Evolutionary conservation across 2,113 vertebrate species (phyloP).

Genomic region (Ornithorhynchus anatinus): DNA sequence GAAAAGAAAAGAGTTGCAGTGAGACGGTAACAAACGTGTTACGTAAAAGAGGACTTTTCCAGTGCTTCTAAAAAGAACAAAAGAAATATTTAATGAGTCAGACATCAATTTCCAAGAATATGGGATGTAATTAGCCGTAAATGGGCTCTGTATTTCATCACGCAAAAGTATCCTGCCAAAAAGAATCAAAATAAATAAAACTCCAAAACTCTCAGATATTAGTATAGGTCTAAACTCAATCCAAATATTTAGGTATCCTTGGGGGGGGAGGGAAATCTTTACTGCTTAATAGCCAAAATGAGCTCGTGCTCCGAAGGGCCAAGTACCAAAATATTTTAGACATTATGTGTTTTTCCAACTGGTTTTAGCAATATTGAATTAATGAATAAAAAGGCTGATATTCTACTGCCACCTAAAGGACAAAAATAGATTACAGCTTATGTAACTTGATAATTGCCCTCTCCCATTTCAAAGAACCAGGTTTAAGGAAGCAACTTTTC

Average conservation of each 20-base stretch:
- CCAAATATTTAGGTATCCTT: constrained; percentile 23
- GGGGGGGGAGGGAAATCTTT: constrained; percentile 1
- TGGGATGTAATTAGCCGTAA: too few species aligned
- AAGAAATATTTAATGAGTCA: background rate
- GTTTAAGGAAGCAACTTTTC: too few species aligned
- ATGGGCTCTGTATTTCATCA: too few species aligned
- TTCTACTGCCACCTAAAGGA: constrained; percentile 64
- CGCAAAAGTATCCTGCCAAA: constrained; percentile 27
- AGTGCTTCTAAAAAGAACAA: background rate
- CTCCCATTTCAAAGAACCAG: too few species aligned
- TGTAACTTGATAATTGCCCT: too few species aligned
- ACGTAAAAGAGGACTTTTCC: too few species aligned
- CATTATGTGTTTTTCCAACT: background rate
- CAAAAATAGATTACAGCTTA: constrained; percentile 23
- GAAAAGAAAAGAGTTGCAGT: too few species aligned
- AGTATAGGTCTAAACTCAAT: constrained; percentile 23
- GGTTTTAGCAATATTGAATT: background rate
- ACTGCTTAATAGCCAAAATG: background rate
- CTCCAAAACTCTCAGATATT: constrained; percentile 17
- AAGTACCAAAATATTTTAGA: constrained; percentile 8
- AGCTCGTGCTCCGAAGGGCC: constrained; percentile 5
- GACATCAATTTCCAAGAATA: background rate
- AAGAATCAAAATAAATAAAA: constrained; percentile 9
- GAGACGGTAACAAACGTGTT: too few species aligned
- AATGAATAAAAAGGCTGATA: constrained; percentile 10